phyloP scores from a whole-genome alignment of 1,140 invertebrate species.

The Caenorhabditis latens region DNA sequence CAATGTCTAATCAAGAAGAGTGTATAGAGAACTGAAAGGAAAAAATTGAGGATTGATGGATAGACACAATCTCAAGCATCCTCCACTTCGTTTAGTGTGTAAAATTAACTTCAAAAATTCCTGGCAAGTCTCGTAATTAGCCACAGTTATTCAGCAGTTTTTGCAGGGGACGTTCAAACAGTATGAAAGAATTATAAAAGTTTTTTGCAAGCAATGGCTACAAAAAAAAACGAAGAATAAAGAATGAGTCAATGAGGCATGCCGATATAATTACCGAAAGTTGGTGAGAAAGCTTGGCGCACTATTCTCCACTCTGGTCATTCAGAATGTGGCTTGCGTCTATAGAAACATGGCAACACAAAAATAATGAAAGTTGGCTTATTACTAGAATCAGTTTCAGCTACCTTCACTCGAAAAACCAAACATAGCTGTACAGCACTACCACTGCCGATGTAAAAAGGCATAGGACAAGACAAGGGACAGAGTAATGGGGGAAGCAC shows the following conservation, averaged over 20 bases:
- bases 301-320: background rate
- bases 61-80: constrained; percentile 2
- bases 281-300: background rate
- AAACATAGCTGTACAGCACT: background rate
- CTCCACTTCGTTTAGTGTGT: background rate
- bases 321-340: background rate
- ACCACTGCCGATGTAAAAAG: background rate
- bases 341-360: constrained; percentile 9
- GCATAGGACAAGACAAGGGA: constrained; percentile 46
- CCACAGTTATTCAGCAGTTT: background rate
- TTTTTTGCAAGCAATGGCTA: background rate
- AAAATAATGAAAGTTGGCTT: background rate
- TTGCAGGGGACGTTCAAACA: too few relatives aligned
- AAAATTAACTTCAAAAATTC: constrained; percentile 29
- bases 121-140: constrained; percentile 2
- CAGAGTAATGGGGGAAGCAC: constrained; percentile 51
- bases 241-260: constrained; percentile 17
- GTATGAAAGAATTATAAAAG: background rate
- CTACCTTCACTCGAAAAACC: background rate
- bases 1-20: constrained; percentile 37
- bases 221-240: background rate
- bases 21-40: background rate
- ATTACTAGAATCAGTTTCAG: too few relatives aligned
- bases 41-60: constrained; percentile 28
- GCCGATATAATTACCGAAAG: constrained; percentile 47